These are phyloP conservation scores for Saccopteryx leptura DNA, from an alignment of 2,113 vertebrate species.

Conservation along the genomic window DNA sequence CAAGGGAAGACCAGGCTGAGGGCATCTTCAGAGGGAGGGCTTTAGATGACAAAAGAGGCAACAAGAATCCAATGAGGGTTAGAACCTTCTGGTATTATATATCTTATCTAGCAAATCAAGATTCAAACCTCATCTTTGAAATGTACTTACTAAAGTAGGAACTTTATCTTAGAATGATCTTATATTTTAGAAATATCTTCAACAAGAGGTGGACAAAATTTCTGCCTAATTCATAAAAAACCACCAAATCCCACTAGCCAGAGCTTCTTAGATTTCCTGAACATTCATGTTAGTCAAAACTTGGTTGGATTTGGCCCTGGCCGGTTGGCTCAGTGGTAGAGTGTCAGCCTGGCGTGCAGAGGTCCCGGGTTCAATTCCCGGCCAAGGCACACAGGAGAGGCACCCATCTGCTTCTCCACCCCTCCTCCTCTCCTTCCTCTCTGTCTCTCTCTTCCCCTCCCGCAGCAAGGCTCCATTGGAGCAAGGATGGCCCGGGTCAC, in stretches of 20 bases:
- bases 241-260: constrained; percentile 4
- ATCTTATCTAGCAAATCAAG: constrained; percentile 20
- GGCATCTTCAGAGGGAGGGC: neutral
- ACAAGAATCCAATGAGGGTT: neutral
- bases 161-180: constrained; percentile 50
- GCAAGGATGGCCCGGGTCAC: too few relatives aligned
- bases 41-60: neutral
- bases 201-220: neutral
- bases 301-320: neutral
- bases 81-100: neutral
- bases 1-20: neutral
- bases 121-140: constrained; percentile 28
- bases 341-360: too few relatives aligned
- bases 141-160: neutral
- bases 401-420: too few relatives aligned
- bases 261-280: constrained; percentile 47
- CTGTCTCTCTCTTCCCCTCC: too few relatives aligned
- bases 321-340: too few relatives aligned
- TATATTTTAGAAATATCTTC: constrained; percentile 59
- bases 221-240: constrained; percentile 46
- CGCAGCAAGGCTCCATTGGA: too few relatives aligned
- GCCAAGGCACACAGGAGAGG: too few relatives aligned
- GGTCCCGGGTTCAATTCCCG: too few relatives aligned
- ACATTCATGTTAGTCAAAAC: constrained; percentile 33
- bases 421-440: too few relatives aligned